Evolutionary conservation across 1,140 invertebrate genomes (phyloP).

Genomic region (Elymnias hypermnestra): DNA sequence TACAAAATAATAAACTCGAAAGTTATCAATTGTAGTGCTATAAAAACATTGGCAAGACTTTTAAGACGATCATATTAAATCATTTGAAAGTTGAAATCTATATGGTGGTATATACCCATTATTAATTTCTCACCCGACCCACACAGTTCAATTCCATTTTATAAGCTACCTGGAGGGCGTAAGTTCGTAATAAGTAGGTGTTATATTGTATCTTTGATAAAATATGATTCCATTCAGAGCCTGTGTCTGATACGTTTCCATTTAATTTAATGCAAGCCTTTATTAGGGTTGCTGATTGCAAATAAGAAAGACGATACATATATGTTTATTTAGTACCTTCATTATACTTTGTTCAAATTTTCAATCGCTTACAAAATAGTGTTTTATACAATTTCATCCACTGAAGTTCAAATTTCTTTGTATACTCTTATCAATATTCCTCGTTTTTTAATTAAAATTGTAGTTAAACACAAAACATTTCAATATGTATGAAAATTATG

Average conservation of each 20-base stretch:
- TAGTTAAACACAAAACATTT: too few species aligned
- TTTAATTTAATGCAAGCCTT: slow-evolving; percentile 3
- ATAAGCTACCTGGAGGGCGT: slow-evolving; percentile 18
- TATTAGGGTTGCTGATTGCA: too few species aligned
- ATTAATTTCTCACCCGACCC: slow-evolving; percentile 12
- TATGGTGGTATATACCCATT: neutral
- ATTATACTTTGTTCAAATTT: too few species aligned
- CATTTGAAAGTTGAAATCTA: neutral
- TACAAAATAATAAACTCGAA: neutral
- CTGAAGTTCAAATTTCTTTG: too few species aligned
- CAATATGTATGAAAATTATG: too few species aligned
- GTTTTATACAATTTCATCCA: too few species aligned
- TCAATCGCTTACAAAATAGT: too few species aligned
- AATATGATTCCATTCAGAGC: slow-evolving; percentile 23
- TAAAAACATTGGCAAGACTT: slow-evolving; percentile 28
- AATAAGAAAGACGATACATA: too few species aligned
- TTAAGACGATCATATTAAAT: slow-evolving; percentile 4
- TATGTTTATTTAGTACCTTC: too few species aligned
- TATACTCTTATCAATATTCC: too few species aligned
- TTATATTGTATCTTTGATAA: slow-evolving; percentile 18
- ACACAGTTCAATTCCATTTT: slow-evolving; percentile 16
- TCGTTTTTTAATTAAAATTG: too few species aligned
- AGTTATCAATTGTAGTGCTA: neutral
- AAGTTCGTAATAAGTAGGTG: slow-evolving; percentile 18
- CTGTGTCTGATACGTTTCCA: neutral